Evolutionary conservation across 2,797 vertebrate species (phyloP), one percentile per base, ranked within the genome.

Genomic region (Decapterus maruadsi): DNA sequence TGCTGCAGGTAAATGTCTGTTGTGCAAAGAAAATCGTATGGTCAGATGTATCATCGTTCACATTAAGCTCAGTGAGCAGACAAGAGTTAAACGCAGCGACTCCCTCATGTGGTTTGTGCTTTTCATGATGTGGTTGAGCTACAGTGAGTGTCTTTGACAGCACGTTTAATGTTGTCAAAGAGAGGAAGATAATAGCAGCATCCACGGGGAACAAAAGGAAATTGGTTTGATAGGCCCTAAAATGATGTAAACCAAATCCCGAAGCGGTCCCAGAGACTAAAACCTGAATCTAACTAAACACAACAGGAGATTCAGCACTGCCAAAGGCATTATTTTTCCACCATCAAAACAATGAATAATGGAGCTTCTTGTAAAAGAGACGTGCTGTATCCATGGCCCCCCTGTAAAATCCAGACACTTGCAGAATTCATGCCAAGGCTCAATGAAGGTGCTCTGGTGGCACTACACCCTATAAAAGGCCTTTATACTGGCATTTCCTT

Each of bases 161-260:
- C 53, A 72, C 42, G 26, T 72, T 86, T 77, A 85, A 86, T 74
- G 71, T 65, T 60, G 70, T 60, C 76, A 83, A 50, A 85, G 58
- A 51, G 67, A 80, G 68, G 68, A 83, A 80, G 75, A 90, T 80
- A 79, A 87, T 83, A 73, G 77, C 80, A 53, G 65, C 70, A 66
- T 80, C 82, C 72, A 72, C 72, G 53, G 77, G 73, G 77, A 83
- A 73, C 38, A 22, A 65, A 82, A 70, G 16, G 34, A 90, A 87
- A 90, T 82, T 77, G 78, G 75, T 81, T 80, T 78, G 69, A 89
- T 85, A 76, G 78, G 65, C 62, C 76, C 80, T 64, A 72, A 82
- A 88, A 80, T 22, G 42, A 82, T 70, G 73, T 75, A 83, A 81
- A 80, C 71, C 0, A 45, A 85, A 85, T 77, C 63, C 72, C 10